Percentiles rank a stretch among this genome's conserved stretches.
Evolutionary conservation across 2,888 invertebrate species (phyloP).

Genomic region (Rhimphoctona megacephalus): DNA sequence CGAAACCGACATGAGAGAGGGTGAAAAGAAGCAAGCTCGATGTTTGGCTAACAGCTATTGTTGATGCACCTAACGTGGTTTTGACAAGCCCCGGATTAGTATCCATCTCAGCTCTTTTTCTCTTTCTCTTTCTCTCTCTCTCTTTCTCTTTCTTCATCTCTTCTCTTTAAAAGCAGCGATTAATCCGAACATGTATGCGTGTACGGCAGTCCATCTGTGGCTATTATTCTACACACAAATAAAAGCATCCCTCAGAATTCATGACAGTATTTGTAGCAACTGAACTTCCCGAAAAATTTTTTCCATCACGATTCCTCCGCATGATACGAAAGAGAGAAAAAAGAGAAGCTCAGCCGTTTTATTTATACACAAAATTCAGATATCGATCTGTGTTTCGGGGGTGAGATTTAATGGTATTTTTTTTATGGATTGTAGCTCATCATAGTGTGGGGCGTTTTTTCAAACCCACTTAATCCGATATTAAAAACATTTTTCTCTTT

Average conservation of each 20-base stretch:
- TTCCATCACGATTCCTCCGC: constrained; percentile 22
- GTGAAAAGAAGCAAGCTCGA: constrained; percentile 46
- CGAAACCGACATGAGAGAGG: constrained; percentile 13
- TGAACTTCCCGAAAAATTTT: constrained; percentile 26
- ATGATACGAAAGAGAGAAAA: constrained; percentile 11
- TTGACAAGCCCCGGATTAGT: constrained; percentile 82
- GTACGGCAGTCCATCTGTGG: constrained; percentile 58
- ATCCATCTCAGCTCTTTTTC: constrained; percentile 45
- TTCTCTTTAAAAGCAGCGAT: constrained; percentile 26
- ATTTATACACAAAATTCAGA: too few species aligned
- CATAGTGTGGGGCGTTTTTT: too few species aligned
- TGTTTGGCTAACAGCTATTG: constrained; percentile 76
- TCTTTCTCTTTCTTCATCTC: background rate
- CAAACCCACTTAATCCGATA: too few species aligned
- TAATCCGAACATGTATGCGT: constrained; percentile 54
- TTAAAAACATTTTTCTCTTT: too few species aligned
- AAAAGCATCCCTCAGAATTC: constrained; percentile 3
- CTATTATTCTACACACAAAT: constrained; percentile 55
- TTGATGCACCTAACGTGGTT: constrained; percentile 74
- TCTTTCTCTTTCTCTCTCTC: constrained; percentile 18
- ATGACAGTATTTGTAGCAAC: constrained; percentile 29
- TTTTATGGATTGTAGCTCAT: too few species aligned
- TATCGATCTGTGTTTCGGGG: too few species aligned
- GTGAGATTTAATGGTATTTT: too few species aligned
- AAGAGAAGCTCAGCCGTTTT: too few species aligned